phyloP scores from a whole-genome alignment of 1,140 invertebrate species.

The Lepidurus arcticus region DNA sequence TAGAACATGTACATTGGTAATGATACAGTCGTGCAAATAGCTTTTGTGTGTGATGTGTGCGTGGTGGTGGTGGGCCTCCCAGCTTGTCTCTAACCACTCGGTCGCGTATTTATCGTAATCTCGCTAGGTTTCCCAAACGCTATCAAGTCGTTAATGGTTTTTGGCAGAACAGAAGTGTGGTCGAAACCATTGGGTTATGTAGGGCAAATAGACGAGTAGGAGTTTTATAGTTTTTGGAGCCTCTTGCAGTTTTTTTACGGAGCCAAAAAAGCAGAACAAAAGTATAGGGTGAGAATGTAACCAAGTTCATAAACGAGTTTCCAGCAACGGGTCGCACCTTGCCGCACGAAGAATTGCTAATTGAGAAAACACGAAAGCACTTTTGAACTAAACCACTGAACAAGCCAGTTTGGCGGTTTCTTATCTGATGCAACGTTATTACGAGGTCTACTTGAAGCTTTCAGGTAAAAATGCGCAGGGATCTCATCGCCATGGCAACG shows the following conservation, averaged over 20 bases:
- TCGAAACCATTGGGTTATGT: neutral
- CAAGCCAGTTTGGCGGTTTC: neutral
- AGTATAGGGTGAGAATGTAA: neutral
- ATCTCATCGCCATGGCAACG: too few relatives aligned
- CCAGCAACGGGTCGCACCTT: neutral
- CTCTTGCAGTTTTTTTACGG: neutral
- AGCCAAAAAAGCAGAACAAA: neutral
- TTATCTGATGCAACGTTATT: neutral
- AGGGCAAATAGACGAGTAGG: neutral
- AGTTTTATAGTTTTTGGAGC: neutral
- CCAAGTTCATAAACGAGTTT: neutral
- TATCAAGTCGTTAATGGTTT: neutral
- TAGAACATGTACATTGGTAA: neutral
- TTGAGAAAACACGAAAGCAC: constrained; percentile 5
- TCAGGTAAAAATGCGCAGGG: too few relatives aligned
- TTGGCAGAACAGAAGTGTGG: neutral
- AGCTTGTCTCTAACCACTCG: neutral
- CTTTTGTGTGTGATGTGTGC: neutral
- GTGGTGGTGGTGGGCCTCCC: neutral
- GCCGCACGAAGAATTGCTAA: constrained; percentile 9
- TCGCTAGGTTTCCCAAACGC: neutral
- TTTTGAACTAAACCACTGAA: constrained; percentile 1
- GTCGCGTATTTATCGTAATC: constrained; percentile 19
- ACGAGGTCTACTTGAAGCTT: neutral
- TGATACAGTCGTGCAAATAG: neutral